Percentiles rank a stretch among this genome's conserved stretches.
Conservation (phyloP, 2,888 invertebrate species). For the Megaustenia siamemsis region DNA sequence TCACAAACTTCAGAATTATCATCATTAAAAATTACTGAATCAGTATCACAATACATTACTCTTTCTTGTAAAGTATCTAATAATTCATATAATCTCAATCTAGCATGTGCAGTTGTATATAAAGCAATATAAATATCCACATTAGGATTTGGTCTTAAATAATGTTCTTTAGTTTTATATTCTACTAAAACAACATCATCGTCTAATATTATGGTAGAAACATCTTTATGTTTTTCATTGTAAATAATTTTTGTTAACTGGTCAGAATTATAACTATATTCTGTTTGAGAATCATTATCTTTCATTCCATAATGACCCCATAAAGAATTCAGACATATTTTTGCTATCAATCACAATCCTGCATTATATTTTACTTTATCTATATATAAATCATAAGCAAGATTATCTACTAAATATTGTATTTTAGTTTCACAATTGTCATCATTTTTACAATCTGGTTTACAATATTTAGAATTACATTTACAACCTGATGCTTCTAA, state of each 20-base stretch:
- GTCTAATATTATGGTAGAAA: constrained; percentile 10
- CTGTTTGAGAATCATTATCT: neutral
- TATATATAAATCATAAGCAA: constrained; percentile 3
- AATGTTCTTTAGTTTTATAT: constrained; percentile 24
- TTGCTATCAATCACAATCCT: neutral
- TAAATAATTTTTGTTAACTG: constrained; percentile 3
- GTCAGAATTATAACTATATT: constrained; percentile 1
- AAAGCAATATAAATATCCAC: constrained; percentile 10
- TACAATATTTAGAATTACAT: neutral
- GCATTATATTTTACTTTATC: constrained; percentile 22
- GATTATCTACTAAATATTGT: constrained; percentile 3
- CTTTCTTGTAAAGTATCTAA: constrained; percentile 12
- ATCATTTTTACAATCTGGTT: constrained; percentile 17
- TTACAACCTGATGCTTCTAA: constrained; percentile 7
- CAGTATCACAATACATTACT: constrained; percentile 15
- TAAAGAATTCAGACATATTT: constrained; percentile 12
- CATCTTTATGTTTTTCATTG: constrained; percentile 23
- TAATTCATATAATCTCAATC: constrained; percentile 9
- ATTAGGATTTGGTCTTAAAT: constrained; percentile 20
- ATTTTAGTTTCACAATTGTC: neutral
- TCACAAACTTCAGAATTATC: constrained; percentile 11
- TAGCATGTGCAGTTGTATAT: constrained; percentile 13
- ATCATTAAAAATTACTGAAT: constrained; percentile 18
- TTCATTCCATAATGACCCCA: constrained; percentile 19
- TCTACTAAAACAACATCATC: constrained; percentile 5